Base-by-base conservation (phyloP, 2,797 vertebrate genomes). In the Poeciliopsis paucimaculata region DNA sequence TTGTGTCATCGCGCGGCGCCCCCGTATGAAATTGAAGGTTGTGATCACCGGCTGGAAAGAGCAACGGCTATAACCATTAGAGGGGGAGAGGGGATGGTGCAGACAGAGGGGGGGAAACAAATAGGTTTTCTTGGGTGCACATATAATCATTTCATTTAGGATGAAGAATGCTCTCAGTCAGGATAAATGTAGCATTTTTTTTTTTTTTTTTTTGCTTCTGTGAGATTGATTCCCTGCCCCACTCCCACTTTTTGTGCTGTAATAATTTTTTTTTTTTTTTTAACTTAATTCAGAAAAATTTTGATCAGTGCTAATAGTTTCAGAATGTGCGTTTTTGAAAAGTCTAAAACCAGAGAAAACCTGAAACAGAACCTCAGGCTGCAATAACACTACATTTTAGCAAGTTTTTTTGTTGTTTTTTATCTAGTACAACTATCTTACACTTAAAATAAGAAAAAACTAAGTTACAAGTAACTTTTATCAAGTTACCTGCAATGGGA, bases 1-100 rank as follows among this genome's bases (percentile, higher is more conserved):
- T 88, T 78, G 85, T 57, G 77, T 82, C 41, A 43, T 84, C n/a
- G 60, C 83, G 86, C 75, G 82, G 87, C 89, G 82, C 82, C 91
- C 85, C 85, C 85, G 82, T 92, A 91, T 90, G 90, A 93, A 92
- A 93, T 84, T 90, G 90, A 89, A 93, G 92, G 91, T 90, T 93
- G 89, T 88, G 89, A 93, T 92, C 90, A 89, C 83, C 75, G 87
- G 45, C 79, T 84, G 87, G 90, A 88, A 92, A 91, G 80, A 89
- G 86, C 81, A 70, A 82, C 18, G 71, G 86, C 78, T 55, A 28
- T 78, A 73, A 72, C 87, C 82, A 88, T 89, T 90, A 89, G 81
- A 82, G 71, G 60, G 28, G 15, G 76, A 23, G 20, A 51, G 49
- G 49, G 18, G 45, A 46, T 13, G 45, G 45, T 46, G 49, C 2